Base-by-base conservation (phyloP, 2,113 vertebrate genomes). In the Donacobius atricapilla region DNA sequence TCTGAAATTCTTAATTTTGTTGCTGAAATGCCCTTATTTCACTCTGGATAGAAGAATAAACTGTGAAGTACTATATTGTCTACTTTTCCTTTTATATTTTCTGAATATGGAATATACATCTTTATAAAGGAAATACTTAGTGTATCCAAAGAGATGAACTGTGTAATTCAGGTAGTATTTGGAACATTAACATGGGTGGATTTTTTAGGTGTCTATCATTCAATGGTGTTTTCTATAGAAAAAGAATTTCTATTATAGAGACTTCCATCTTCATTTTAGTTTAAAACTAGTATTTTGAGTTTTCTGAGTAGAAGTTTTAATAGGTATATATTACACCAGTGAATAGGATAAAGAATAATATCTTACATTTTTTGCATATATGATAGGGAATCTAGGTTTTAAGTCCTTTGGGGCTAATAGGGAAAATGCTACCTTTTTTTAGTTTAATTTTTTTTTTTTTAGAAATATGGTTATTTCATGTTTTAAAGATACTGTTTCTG, bases 401-500 rank as follows among this genome's bases (percentile, higher is more conserved):
- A 69, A 48, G 18, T 51, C 30, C 18, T 76, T 90, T 96, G 70
- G 90, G 90, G 57, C 66, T 31, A 89, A 65, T 69, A 90, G 63
- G 47, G 47, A 81, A 79, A 71, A 75, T 91, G 22, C 14, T 85
- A 76, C 68, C 69, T 48, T 39, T 92, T 85, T 93, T 79, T 82
- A 47, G 35, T 86, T 95, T 82, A 66, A 73, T 88, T 77, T 60
- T 72, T 70, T 60, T 72, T 70, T 15, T 73, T 94, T 95, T 91
- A 94, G 73, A 83, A 97, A 94, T 78, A 80, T 6, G 11, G 56
- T 89, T 83, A 68, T 66, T 33, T 86, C 61, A 33, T 88, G 23
- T 92, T 96, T 96, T 94, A 95, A 91, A 87, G n/a, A 50, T n/a
- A 94, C 31, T 76, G 48, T 72, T 83, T 83, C 48, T 90, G 79